Percentiles rank a stretch among this genome's conserved stretches.
Evolutionary conservation across 2,797 vertebrate genomes (phyloP).

Genomic region (Phoeniculus purpureus): DNA sequence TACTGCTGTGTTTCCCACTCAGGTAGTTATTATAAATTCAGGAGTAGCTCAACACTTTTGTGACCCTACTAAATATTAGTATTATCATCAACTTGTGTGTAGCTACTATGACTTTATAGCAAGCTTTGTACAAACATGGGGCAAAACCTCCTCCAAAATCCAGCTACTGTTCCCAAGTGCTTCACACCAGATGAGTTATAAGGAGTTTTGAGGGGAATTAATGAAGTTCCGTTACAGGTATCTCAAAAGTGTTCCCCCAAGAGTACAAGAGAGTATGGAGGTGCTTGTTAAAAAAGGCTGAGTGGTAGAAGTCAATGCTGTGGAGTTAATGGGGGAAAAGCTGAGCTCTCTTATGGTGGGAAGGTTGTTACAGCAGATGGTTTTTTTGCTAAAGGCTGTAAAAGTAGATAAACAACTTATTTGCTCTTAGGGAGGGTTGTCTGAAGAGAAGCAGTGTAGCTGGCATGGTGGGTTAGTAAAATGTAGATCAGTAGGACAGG

Average conservation of each 20-base stretch:
- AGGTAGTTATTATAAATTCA: conserved; percentile 11
- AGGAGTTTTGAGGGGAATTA: background rate
- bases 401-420: background rate
- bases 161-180: background rate
- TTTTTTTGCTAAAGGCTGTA: background rate
- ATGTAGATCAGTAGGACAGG: background rate
- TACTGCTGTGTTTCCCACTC: conserved; percentile 23
- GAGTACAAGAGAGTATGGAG: background rate
- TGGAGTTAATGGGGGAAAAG: background rate
- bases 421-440: background rate
- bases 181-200: background rate
- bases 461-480: background rate
- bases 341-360: background rate
- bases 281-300: background rate
- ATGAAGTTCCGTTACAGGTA: background rate
- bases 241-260: background rate
- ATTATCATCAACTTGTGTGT: background rate
- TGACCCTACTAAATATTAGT: background rate
- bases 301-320: background rate
- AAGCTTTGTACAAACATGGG: background rate
- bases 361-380: background rate
- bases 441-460: background rate
- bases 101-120: background rate
- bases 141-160: background rate
- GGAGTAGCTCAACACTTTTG: background rate